phyloP scores from a whole-genome alignment of 2,113 vertebrate species.

The Hypomesus transpacificus region DNA sequence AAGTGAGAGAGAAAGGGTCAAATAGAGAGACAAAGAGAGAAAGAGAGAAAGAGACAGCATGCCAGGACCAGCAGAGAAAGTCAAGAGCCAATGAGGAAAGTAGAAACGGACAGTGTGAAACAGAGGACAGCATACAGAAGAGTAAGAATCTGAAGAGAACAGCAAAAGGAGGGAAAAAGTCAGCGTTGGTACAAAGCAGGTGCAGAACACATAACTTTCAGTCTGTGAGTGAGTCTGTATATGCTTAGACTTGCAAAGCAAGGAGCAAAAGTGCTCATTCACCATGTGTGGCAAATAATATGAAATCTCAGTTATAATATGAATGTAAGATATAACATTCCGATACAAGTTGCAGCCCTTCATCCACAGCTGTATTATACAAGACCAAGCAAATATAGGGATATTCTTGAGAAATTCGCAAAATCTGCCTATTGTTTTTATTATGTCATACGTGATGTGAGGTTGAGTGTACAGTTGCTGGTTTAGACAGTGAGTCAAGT shows the following conservation, averaged over 20 bases:
- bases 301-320: no score
- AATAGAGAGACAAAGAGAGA: conserved; percentile 7
- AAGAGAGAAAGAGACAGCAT: not conserved
- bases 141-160: not conserved
- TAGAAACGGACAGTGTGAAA: conserved; percentile 13
- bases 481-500: conserved; percentile 1
- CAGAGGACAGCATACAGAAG: not conserved
- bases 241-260: conserved; percentile 25
- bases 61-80: not conserved
- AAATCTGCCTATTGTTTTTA: not conserved
- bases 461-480: conserved; percentile 13
- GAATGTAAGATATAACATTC: no score
- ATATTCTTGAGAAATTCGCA: not conserved
- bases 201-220: conserved; percentile 1
- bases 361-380: no score
- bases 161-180: conserved; percentile 16
- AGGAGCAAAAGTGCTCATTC: conserved; percentile 21
- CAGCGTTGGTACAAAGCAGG: conserved; percentile 2
- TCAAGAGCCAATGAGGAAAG: conserved; percentile 11
- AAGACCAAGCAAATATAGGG: not conserved
- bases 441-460: conserved; percentile 11
- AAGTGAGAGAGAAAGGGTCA: not conserved
- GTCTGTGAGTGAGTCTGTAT: conserved; percentile 4
- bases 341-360: no score
- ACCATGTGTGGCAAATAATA: no score